Evolutionary conservation across 2,113 vertebrate species (phyloP).

Genomic region (Indicator maculatus): DNA sequence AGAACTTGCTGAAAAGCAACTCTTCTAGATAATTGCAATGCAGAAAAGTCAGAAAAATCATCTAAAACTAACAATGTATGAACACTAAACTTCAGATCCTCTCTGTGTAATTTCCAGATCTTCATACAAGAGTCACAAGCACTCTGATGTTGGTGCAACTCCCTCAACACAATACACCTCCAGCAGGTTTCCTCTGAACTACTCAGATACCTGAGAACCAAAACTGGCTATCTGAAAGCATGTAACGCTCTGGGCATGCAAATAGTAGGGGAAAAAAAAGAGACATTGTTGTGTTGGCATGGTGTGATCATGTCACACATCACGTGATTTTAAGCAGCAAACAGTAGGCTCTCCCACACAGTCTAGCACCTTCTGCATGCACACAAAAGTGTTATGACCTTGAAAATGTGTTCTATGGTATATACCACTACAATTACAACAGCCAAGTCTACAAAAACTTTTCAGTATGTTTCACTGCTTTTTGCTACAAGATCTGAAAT

Average conservation of each 20-base stretch:
- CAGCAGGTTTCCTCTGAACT: neutral
- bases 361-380: neutral
- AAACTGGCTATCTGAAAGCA: neutral
- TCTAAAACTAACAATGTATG: neutral
- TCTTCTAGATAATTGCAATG: neutral
- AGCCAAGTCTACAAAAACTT: neutral
- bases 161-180: rapidly evolving
- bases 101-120: neutral
- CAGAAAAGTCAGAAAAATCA: neutral
- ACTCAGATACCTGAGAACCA: neutral
- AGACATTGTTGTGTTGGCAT: neutral
- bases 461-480: neutral
- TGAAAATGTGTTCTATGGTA: neutral
- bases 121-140: neutral
- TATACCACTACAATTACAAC: neutral
- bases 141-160: neutral
- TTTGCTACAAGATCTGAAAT: neutral
- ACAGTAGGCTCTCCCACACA: neutral
- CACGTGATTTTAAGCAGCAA: neutral
- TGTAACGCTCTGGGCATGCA: neutral
- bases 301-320: neutral
- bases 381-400: neutral
- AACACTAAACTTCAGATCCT: neutral
- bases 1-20: neutral
- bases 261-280: neutral